Conservation (phyloP, 2,113 vertebrate genomes). For the Mesoclemmys tuberculata region DNA sequence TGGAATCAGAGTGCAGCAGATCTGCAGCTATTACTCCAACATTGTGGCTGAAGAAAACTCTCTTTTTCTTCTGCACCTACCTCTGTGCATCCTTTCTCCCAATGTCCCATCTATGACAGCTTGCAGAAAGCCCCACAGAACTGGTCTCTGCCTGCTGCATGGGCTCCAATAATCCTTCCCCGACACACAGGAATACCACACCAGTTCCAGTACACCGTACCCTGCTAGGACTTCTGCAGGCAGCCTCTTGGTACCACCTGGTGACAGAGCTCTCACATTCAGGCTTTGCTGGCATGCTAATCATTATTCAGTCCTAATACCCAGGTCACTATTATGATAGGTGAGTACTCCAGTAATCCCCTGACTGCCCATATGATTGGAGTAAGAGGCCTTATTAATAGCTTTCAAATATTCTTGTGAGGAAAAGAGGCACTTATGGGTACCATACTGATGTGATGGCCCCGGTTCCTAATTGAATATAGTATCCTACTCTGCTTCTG, state of each 20-base stretch:
- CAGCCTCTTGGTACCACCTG: slow-evolving; percentile 3
- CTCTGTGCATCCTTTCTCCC: background rate
- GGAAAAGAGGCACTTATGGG: background rate
- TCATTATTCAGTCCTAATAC: background rate
- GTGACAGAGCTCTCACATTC: background rate
- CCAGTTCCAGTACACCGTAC: background rate
- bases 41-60: background rate
- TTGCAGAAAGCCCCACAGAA: background rate
- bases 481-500: background rate
- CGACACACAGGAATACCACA: too few species aligned
- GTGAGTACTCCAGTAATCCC: background rate
- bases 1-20: background rate
- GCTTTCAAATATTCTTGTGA: background rate
- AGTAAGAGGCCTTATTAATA: background rate
- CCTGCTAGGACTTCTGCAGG: background rate
- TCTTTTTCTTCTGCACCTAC: background rate
- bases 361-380: background rate
- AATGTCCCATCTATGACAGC: background rate
- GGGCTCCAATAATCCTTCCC: background rate
- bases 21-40: background rate
- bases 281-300: background rate
- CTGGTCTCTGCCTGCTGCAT: background rate
- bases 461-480: background rate
- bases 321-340: background rate
- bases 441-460: too few species aligned